phyloP scores from a whole-genome alignment of 2,888 invertebrate genomes.

The Marronus borbonicus region DNA sequence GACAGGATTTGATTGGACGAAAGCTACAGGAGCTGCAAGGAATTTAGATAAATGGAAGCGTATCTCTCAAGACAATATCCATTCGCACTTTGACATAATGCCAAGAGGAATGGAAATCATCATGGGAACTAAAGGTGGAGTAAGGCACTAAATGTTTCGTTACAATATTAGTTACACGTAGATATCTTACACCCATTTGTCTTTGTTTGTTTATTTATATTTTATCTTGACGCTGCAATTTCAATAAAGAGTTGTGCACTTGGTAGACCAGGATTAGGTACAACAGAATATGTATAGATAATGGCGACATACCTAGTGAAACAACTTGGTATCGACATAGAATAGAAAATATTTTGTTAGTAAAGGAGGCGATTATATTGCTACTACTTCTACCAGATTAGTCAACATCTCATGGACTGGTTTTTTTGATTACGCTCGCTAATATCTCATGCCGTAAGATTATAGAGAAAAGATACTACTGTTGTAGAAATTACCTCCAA shows the following conservation, averaged over 20 bases:
- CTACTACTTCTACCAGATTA: not conserved
- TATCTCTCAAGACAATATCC: too few relatives aligned
- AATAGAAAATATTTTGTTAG: conserved; percentile 55
- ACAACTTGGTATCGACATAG: conserved; percentile 60
- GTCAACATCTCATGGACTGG: not conserved
- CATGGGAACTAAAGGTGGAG: too few relatives aligned
- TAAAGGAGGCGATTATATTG: conserved; percentile 37
- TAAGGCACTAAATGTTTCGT: too few relatives aligned
- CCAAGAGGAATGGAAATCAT: too few relatives aligned
- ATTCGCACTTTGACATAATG: too few relatives aligned
- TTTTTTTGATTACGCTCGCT: conserved; percentile 1
- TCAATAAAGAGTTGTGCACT: not conserved
- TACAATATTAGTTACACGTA: too few relatives aligned
- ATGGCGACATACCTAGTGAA: conserved; percentile 58
- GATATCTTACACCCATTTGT: too few relatives aligned
- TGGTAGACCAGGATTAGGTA: conserved; percentile 9
- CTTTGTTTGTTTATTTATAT: too few relatives aligned
- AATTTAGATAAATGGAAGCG: too few relatives aligned
- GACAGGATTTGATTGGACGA: too few relatives aligned
- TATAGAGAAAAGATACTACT: conserved; percentile 50
- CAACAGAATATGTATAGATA: not conserved
- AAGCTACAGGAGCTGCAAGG: too few relatives aligned
- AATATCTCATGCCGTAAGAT: conserved; percentile 21
- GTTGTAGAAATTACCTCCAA: conserved; percentile 64
- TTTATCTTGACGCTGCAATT: too few relatives aligned